Base-by-base conservation (phyloP, 2,888 invertebrate species). In the Diaphora mendica region DNA sequence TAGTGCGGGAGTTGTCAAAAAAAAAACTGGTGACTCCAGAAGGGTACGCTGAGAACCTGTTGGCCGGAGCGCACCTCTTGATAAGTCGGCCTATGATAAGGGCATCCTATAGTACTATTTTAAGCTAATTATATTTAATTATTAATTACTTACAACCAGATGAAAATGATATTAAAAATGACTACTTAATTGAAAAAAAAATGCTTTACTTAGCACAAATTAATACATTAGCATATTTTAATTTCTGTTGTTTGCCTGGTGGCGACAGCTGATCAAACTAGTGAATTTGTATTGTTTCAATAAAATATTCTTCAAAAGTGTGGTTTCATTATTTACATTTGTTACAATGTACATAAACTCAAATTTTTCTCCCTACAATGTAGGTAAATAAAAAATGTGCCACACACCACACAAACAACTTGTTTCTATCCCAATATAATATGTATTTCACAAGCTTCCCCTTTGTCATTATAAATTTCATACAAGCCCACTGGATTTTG, bases 181-280 rank as follows among this genome's bases (percentile, higher is more conserved):
- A 15, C 15, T 30, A 26, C 7, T 39, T 4, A 39, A 62, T 62
- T 62, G 30, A 30, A 15, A 62, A 13, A 7, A 62, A 30, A 30
- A 62, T 30, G 30, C 30, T 4, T 1, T 30, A 55, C 51, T 9
- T 55, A 62, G 17, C 17, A 30, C 15, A 30, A 62, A 26, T 17
- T 30, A 62, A 26, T 62, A 30, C 1, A 30, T 30, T 62, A 62
- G 17, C 30, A 30, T 20, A 23, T 48, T 26, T 33, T 35, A 51
- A 20, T n/a, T 15, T 55, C 5, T 39, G n/a, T 65, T 5, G 4
- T 55, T 35, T 30, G 20, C 9, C 2, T 26, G 1, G 68, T 26
- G 4, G 68, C 13, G n/a, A 62, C 68, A 68, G 55, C 68, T 68
- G 68, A n/a, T 55, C 55, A 55, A 68, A 68, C 68, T 55, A 55